A percentile compares a stretch with the other conserved stretches of the same genome.
phyloP scores from a whole-genome alignment of 2,797 vertebrate species.

The Microctenopoma steveboyesi region DNA sequence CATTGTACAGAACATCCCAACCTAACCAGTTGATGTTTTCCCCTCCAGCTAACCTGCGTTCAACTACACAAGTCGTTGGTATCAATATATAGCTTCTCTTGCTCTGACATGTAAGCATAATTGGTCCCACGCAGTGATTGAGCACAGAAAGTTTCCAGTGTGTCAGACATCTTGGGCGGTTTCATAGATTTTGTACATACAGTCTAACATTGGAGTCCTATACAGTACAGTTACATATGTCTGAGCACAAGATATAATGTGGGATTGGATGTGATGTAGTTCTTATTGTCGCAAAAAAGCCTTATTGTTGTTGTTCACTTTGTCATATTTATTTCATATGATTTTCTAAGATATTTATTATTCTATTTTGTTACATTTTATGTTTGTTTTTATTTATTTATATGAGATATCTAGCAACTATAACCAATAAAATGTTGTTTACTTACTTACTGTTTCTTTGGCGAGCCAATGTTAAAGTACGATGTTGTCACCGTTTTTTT shows the following conservation, averaged over 20 bases:
- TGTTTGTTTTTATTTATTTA: constrained; percentile 73
- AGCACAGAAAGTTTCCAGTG: constrained; percentile 67
- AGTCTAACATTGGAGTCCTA: constrained; percentile 74
- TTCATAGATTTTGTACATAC: constrained; percentile 78
- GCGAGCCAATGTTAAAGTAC: constrained; percentile 81
- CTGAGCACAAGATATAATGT: constrained; percentile 81
- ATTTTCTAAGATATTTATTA: constrained; percentile 81
- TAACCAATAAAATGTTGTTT: constrained; percentile 82
- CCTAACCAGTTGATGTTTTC: constrained; percentile 37
- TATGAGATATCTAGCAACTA: constrained; percentile 80
- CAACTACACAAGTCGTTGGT: constrained; percentile 57
- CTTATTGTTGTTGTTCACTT: constrained; percentile 85
- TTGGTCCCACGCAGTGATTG: constrained; percentile 62
- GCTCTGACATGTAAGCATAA: constrained; percentile 65
- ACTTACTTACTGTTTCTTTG: constrained; percentile 71
- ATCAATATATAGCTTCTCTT: constrained; percentile 58
- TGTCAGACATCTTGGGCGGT: constrained; percentile 49
- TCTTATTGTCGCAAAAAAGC: constrained; percentile 80
- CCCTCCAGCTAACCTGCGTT: constrained; percentile 31
- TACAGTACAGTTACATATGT: constrained; percentile 74
- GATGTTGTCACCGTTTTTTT: constrained; percentile 75
- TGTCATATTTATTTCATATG: constrained; percentile 81
- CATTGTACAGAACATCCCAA: constrained; percentile 61
- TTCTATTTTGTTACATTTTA: constrained; percentile 83
- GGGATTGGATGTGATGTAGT: constrained; percentile 80